phyloP scores from a whole-genome alignment of 2,797 vertebrate species.

The Staurois parvus region DNA sequence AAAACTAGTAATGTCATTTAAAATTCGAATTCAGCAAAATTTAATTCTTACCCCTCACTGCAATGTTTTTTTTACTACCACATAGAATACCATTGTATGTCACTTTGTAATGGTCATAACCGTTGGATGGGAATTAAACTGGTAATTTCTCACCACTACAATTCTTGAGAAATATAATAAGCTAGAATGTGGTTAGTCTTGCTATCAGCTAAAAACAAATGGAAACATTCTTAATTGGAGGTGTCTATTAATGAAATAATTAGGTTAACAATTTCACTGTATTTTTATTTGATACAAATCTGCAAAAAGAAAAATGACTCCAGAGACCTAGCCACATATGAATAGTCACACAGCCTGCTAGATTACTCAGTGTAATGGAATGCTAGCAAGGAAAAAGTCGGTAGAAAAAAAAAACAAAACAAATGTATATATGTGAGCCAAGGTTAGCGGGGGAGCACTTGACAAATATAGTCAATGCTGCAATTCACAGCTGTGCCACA shows the following conservation, averaged over 20 bases:
- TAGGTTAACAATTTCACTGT: background rate
- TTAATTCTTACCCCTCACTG: too few species aligned
- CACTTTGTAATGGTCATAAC: too few species aligned
- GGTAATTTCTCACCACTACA: too few species aligned
- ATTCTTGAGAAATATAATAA: background rate
- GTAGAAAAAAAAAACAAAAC: slow-evolving; percentile 62
- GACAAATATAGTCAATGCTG: slow-evolving; percentile 66
- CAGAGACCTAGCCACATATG: slow-evolving; percentile 24
- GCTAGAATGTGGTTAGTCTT: background rate
- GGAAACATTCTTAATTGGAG: background rate
- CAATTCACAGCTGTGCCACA: slow-evolving; percentile 51
- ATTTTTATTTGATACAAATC: background rate
- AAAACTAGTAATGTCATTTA: too few species aligned
- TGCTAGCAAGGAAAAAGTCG: slow-evolving; percentile 60
- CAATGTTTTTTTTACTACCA: too few species aligned
- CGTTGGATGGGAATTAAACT: too few species aligned
- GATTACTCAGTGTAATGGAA: slow-evolving; percentile 64
- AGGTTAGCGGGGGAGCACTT: slow-evolving; percentile 63
- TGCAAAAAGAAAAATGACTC: slow-evolving; percentile 10
- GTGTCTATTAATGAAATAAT: background rate
- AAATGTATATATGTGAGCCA: slow-evolving; percentile 36
- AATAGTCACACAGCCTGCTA: slow-evolving; percentile 65
- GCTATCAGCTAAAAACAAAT: background rate
- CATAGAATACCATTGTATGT: too few species aligned
- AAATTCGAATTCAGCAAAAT: too few species aligned